Conservation (phyloP, 2,797 vertebrate species). For the Dendrocincla tyrannina region DNA sequence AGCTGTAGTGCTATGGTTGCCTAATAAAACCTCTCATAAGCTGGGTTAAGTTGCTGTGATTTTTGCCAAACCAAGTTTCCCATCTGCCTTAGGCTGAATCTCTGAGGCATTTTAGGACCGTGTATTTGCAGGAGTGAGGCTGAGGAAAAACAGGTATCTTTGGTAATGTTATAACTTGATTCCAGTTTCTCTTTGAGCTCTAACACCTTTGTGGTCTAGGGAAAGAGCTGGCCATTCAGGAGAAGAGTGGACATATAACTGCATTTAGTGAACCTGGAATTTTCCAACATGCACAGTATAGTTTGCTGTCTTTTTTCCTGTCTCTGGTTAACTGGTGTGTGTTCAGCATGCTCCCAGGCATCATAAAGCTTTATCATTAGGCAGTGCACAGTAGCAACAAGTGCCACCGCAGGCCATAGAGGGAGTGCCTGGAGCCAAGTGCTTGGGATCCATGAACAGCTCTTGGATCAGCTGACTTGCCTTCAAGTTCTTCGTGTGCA, state of each 20-base stretch:
- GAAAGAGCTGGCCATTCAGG: neutral
- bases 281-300: neutral
- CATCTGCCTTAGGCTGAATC: neutral
- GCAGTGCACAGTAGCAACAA: neutral
- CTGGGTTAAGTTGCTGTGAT: neutral
- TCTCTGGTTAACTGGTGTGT: neutral
- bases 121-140: neutral
- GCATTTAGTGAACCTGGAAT: neutral
- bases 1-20: neutral
- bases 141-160: neutral
- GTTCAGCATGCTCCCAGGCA: neutral
- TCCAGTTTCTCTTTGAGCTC: neutral
- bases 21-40: neutral
- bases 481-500: neutral
- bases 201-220: neutral
- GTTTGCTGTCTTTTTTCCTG: neutral
- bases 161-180: neutral
- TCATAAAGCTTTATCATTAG: neutral
- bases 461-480: neutral
- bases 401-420: neutral
- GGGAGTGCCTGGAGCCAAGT: neutral
- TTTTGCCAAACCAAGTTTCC: neutral
- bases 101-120: neutral
- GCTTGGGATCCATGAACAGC: neutral
- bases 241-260: neutral